Percentiles rank a stretch among this genome's conserved stretches.
Evolutionary conservation across 2,797 vertebrate genomes (phyloP).

Genomic region (Nyctalus aviator): DNA sequence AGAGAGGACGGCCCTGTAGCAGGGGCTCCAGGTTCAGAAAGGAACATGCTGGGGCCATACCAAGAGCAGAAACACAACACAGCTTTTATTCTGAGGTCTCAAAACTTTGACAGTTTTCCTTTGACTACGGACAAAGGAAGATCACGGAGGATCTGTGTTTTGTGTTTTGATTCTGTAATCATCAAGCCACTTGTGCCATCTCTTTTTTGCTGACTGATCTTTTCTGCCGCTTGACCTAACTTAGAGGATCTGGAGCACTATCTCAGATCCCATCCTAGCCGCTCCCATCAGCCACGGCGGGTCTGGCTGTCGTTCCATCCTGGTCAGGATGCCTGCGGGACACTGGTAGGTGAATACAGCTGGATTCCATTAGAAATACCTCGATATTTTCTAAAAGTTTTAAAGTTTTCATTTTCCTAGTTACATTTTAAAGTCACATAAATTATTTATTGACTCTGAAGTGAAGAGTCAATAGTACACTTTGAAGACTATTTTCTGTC

Average conservation of each 20-base stretch:
- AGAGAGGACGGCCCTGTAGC: neutral
- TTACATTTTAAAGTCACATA: conserved; percentile 17
- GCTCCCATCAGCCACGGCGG: neutral
- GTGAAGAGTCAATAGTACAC: neutral
- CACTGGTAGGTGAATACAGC: neutral
- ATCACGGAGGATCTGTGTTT: neutral
- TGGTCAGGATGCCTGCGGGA: no score
- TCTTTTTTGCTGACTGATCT: neutral
- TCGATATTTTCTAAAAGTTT: neutral
- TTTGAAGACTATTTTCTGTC: conserved; percentile 19
- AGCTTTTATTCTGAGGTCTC: neutral
- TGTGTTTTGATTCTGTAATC: neutral
- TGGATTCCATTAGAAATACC: neutral
- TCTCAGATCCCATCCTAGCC: neutral
- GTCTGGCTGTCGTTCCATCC: neutral
- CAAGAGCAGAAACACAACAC: neutral
- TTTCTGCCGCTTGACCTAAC: neutral
- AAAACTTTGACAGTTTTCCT: neutral
- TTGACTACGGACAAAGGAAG: neutral
- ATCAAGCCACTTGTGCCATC: neutral
- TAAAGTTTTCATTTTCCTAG: neutral
- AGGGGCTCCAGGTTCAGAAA: neutral
- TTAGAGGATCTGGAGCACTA: neutral
- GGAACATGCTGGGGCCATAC: neutral
- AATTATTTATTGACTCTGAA: neutral